Evolutionary conservation across 2,113 vertebrate genomes (phyloP).

Genomic region (Hyaena hyaena): DNA sequence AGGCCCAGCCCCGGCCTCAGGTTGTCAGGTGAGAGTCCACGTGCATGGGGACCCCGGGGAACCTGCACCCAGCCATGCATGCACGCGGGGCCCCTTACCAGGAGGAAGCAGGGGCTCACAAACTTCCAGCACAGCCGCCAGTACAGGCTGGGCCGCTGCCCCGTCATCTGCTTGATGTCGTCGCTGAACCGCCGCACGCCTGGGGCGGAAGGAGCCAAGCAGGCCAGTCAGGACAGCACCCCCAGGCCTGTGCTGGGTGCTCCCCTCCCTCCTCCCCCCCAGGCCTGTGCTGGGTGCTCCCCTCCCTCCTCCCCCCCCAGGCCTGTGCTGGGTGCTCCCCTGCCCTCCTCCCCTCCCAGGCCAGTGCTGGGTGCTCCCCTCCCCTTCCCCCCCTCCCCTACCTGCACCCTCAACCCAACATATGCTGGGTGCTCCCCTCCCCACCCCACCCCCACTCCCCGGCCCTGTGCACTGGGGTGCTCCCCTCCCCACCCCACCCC

Average conservation of each 20-base stretch:
- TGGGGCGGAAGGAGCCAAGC: conserved; percentile 42
- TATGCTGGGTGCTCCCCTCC: too few relatives aligned
- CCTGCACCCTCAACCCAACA: too few relatives aligned
- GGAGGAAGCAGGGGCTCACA: conserved; percentile 94
- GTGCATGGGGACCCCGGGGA: accelerated
- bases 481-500: too few relatives aligned
- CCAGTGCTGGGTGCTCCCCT: accelerated
- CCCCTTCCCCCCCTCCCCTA: accelerated
- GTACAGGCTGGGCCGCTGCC: conserved; percentile 90
- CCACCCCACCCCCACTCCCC: too few relatives aligned
- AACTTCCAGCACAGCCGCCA: conserved; percentile 96
- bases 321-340: accelerated
- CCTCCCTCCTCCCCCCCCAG: too few relatives aligned
- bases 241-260: accelerated
- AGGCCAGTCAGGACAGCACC: accelerated
- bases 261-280: too few relatives aligned
- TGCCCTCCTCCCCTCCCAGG: too few relatives aligned
- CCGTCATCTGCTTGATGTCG: conserved; percentile 94
- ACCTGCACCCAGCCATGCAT: background rate
- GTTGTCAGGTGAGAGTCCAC: background rate
- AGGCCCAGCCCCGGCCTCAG: accelerated
- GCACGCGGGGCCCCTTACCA: conserved; percentile 85
- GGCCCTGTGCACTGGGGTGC: accelerated
- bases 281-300: too few relatives aligned
- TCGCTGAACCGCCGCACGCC: conserved; percentile 94